A percentile compares a stretch with the other conserved stretches of the same genome.
Conservation (phyloP, 2,797 vertebrate species). For the Poecile montanus region DNA sequence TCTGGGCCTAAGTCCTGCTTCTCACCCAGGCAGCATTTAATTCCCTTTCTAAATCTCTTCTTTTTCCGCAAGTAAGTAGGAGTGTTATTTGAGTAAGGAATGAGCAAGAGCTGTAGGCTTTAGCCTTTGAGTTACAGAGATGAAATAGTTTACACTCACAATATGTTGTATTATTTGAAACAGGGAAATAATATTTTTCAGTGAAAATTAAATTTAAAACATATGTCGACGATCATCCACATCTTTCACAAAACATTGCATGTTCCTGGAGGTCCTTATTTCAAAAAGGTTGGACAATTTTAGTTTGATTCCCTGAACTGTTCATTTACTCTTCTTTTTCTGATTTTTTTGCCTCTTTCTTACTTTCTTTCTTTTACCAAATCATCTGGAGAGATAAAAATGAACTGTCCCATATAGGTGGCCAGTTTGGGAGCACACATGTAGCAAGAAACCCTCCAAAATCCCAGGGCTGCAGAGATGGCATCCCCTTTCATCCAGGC, state of each 20-base stretch:
- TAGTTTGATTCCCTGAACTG: not conserved
- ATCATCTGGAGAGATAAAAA: not conserved
- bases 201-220: slow-evolving; percentile 47
- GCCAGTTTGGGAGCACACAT: not conserved
- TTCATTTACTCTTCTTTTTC: not conserved
- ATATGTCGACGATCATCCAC: not conserved
- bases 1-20: not conserved
- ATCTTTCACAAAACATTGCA: not conserved
- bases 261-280: not conserved
- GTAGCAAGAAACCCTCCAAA: not conserved
- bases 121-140: slow-evolving; percentile 29
- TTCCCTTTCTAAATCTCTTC: not conserved
- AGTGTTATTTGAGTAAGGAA: slow-evolving; percentile 38
- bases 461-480: not conserved
- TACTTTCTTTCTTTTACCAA: not conserved
- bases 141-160: slow-evolving; percentile 6
- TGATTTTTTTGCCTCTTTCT: not conserved
- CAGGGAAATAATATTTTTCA: slow-evolving; percentile 23
- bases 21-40: not conserved
- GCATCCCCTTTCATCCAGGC: not conserved
- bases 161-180: slow-evolving; percentile 47
- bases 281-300: not conserved
- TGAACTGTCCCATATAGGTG: not conserved
- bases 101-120: slow-evolving; percentile 40
- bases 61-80: slow-evolving; percentile 33